Evolutionary conservation across 35 echinoderm and acorn worm species (phyloP).

Genomic region (Apostichopus parvimensis): DNA sequence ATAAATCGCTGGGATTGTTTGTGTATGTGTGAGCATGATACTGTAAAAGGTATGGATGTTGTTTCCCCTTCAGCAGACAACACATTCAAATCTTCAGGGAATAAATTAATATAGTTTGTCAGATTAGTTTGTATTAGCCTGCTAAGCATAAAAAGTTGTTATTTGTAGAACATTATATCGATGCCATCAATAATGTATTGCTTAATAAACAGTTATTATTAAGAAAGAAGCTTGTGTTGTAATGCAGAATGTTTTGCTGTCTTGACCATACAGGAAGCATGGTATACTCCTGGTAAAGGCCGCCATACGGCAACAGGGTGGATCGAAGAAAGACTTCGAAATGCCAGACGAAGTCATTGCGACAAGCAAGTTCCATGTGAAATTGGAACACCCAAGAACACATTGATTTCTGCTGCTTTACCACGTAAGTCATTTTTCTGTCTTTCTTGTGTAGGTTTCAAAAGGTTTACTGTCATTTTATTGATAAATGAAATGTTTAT

Average conservation of each 20-base stretch:
- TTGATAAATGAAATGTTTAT: background rate
- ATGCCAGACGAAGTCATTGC: constrained; percentile 15
- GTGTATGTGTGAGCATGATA: too few relatives aligned
- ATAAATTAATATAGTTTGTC: too few relatives aligned
- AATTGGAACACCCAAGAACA: background rate
- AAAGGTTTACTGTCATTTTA: background rate
- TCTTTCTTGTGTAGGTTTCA: background rate
- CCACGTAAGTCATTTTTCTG: background rate
- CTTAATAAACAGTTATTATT: too few relatives aligned
- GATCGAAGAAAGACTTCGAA: constrained; percentile 30
- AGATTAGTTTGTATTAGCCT: too few relatives aligned
- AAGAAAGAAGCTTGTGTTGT: background rate
- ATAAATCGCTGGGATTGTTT: too few relatives aligned
- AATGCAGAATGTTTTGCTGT: background rate
- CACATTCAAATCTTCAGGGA: too few relatives aligned
- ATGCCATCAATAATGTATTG: too few relatives aligned
- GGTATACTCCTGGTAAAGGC: constrained; percentile 29
- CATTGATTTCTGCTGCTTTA: background rate
- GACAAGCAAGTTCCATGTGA: background rate
- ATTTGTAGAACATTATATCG: too few relatives aligned
- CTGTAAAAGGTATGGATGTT: too few relatives aligned
- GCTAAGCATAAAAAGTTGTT: background rate
- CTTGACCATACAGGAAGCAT: background rate
- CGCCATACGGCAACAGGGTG: background rate
- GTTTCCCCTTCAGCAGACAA: too few relatives aligned